Conservation (phyloP, 1,140 invertebrate species). For the Leptinotarsa lineolata region DNA sequence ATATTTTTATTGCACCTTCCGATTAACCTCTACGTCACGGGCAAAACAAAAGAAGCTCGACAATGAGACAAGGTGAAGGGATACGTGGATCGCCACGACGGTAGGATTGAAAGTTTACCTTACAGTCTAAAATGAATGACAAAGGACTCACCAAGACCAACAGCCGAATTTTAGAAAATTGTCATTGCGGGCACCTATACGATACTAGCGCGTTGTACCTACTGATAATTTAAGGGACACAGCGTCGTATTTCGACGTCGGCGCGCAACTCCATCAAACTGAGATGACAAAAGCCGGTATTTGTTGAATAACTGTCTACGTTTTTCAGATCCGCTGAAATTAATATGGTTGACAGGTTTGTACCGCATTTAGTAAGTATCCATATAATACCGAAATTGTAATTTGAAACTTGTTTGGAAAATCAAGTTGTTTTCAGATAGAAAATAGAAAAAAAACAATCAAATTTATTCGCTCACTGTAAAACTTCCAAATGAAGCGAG, state of each 20-base stretch:
- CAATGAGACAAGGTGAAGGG: not conserved
- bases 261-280: constrained; percentile 57
- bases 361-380: not conserved
- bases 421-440: too few species aligned
- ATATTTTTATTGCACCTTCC: constrained; percentile 6
- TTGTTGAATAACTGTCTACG: constrained; percentile 51
- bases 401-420: too few species aligned
- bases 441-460: too few species aligned
- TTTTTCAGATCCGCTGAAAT: constrained; percentile 22
- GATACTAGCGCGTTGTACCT: constrained; percentile 56
- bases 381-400: not conserved
- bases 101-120: not conserved
- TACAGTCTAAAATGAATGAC: not conserved
- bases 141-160: constrained; percentile 53
- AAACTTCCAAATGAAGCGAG: too few species aligned
- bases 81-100: not conserved
- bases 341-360: not conserved
- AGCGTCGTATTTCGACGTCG: constrained; percentile 49
- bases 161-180: constrained; percentile 54
- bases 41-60: constrained; percentile 9
- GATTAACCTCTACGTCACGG: constrained; percentile 15
- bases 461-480: too few species aligned
- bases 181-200: constrained; percentile 56
- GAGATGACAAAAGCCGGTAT: constrained; percentile 57
- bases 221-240: constrained; percentile 56